A percentile compares a stretch with the other conserved stretches of the same genome.
phyloP scores from a whole-genome alignment of 2,797 vertebrate species.

The Periparus ater region DNA sequence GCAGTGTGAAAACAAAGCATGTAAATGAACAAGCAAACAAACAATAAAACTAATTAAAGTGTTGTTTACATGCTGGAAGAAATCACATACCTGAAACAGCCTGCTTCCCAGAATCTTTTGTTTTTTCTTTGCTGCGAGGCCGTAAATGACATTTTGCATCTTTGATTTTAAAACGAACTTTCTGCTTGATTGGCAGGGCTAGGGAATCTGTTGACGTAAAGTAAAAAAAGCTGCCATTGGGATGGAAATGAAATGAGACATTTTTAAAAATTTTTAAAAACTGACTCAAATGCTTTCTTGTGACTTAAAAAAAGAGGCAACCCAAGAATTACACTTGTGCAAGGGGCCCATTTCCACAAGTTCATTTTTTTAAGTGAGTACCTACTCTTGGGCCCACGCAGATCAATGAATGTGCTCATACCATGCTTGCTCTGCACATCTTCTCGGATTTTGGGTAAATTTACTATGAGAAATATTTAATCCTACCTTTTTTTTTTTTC shows the following conservation, averaged over 20 bases:
- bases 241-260: neutral
- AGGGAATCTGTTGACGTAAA: conserved; percentile 77
- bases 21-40: neutral
- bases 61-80: neutral
- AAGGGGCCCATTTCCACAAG: neutral
- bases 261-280: neutral
- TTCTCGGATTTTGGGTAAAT: neutral
- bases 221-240: neutral
- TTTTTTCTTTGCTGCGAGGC: conserved; percentile 87
- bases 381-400: neutral
- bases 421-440: neutral
- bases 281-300: neutral
- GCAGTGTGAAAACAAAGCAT: neutral
- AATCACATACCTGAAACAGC: conserved; percentile 80
- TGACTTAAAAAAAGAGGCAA: neutral
- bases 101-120: conserved; percentile 81
- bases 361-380: neutral
- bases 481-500: neutral
- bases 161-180: conserved; percentile 93
- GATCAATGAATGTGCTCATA: neutral
- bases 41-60: neutral
- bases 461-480: neutral
- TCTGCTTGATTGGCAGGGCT: conserved; percentile 88
- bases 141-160: conserved; percentile 92
- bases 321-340: neutral